Evolutionary conservation across 2,113 vertebrate genomes (phyloP), one percentile per base, ranked within the genome.

Genomic region (Notiomystis cincta): DNA sequence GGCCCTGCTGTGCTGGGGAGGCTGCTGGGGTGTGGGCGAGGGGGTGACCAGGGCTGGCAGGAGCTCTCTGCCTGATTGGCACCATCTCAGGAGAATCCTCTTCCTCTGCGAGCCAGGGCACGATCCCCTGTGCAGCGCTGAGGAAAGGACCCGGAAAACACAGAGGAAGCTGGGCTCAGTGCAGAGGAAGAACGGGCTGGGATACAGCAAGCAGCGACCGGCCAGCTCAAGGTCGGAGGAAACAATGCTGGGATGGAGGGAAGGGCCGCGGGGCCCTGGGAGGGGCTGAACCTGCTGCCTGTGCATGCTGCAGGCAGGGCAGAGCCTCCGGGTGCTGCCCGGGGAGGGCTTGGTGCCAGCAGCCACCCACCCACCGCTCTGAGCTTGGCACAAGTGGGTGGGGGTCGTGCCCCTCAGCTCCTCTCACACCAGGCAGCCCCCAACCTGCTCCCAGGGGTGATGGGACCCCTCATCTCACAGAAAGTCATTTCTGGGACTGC

Each of bases 381-480:
- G 42, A 70, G 27, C 37, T 50, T 0, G 0, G 45, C 78, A 56
- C 12, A 1, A 0, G 0, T 3, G 16, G 7, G 25, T 2, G 5
- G 16, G 45, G 28, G 28, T 71, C 13, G 0, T 15, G 30, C 4
- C 13, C 40, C n/a, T 70, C 30, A 8, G 22, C 51, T 64, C 61
- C 20, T 44, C 17, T 10, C 4, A 33, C 60, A 31, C 5, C 0
- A 3, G 1, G 3, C 54, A 45, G 30, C 37, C 40, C 58, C 23
- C 62, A 37, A 53, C 44, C 44, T 8, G 2, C 37, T 56, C 22
- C 58, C 3, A 0, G 2, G 4, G 11, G 7, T 10, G 57, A 35
- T 10, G 1, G 37, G 50, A 30, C 13, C 19, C n/a, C 58, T 35
- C 2, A 1, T 56, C 18, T 50, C 57, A 44, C 4, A 6, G 37